Evolutionary conservation across 2,888 invertebrate species (phyloP).

Genomic region (Sinotaia quadrata): DNA sequence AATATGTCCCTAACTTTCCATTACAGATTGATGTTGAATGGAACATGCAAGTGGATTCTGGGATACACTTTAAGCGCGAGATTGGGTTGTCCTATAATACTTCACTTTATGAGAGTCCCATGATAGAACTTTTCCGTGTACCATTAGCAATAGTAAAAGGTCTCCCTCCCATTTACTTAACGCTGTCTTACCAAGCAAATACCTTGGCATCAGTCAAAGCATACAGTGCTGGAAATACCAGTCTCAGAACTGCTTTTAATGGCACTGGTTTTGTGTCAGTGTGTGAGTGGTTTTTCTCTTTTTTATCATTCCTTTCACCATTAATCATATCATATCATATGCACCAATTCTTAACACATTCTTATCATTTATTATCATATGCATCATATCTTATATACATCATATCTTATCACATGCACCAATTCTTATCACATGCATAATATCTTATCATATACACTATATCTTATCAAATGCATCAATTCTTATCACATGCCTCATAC

Average conservation of each 20-base stretch:
- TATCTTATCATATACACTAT: too few species aligned
- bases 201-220: neutral
- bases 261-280: neutral
- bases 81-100: slow-evolving; percentile 2
- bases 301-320: neutral
- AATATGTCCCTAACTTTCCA: too few species aligned
- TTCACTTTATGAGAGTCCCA: neutral
- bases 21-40: neutral
- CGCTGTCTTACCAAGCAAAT: neutral
- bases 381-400: too few species aligned
- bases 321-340: too few species aligned
- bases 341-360: too few species aligned
- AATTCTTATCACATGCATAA: too few species aligned
- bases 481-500: too few species aligned
- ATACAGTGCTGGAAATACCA: neutral
- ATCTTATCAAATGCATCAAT: too few species aligned
- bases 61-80: neutral
- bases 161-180: slow-evolving; percentile 5
- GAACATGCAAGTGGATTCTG: neutral
- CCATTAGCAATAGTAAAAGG: neutral
- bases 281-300: neutral
- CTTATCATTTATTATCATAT: neutral
- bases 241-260: neutral
- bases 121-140: slow-evolving; percentile 2
- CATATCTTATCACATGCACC: too few species aligned